Base-by-base conservation (phyloP, 2,888 invertebrate genomes). In the Cheilosia impressa region DNA sequence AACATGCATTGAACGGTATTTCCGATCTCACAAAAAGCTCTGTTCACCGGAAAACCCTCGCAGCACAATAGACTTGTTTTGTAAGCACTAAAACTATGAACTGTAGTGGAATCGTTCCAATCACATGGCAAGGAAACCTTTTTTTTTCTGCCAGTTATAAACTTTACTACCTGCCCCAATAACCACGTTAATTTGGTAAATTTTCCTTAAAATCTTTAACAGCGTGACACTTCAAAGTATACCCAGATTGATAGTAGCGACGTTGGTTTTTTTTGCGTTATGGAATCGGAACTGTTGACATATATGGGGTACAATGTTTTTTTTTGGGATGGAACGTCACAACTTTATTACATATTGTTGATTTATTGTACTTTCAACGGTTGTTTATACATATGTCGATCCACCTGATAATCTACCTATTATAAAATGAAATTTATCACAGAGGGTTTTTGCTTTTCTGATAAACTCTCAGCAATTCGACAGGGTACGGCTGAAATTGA, bases 141-240 rank as follows among this genome's bases (percentile, higher is more conserved):
- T 2, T 47, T 63, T 63, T 34, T 38, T 34, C 24, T 53, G 4
- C 15, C 9, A 19, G 60, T 62, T 43, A 72, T 72, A 62, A 62
- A 72, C 9, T 72, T 72, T 62, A 72, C 7, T 10, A 53, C 27
- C n/a, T 43, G 15, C 15, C 62, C 15, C 41, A 62, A 72, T 72
- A 62, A 62, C 53, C 52, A 72, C 19, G 62, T 60, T 62, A 72
- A 72, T 62, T 62, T 17, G 6, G 27, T 52, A 62, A 43, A 43
- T 60, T 60, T 43, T 43, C 27, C 41, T 34, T 27, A 27, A 55
- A 55, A 31, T 55, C 31, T 47, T 62, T 47, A 31, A 47, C 15
- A 15, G 10, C 19, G 41, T 41, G 15, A 62, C 17, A 31, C 9
- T 24, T 10, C 4, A 19, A 50, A 50, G 45, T 45, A 1, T n/a